Base-by-base conservation (phyloP, 2,797 vertebrate species). In the Takifugu rubripes region DNA sequence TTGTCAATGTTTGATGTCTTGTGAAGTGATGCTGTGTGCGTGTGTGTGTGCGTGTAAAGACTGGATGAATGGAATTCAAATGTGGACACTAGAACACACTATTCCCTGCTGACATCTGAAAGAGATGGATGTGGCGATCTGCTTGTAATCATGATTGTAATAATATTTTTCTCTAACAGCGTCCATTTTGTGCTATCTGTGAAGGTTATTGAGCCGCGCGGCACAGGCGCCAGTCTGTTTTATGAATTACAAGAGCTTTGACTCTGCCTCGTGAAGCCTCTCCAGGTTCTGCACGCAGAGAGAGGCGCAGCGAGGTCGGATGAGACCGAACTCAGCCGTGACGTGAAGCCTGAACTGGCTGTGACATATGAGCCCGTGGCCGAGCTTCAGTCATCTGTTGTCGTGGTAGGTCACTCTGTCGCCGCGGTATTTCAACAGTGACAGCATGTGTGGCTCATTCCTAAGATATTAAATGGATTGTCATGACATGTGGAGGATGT, bases 1-100 rank as follows among this genome's bases (percentile, higher is more conserved):
- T 92, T 94, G 91, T 94, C 89, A 90, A 87, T 92, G 88, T 92
- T 90, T 91, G 88, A 89, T 88, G 86, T 87, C 79, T 86, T 45
- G 71, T 85, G 82, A 88, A 85, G 79, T 83, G 82, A 81, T 82
- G 77, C 76, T 67, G 84, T 84, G 83, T 82, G 49, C 83, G 70
- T 59, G 45, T 49, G 46, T 56, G 50, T 52, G 48, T 45, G 40
- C 58, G 49, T 49, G 51, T 26, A 14, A 15, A 11, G 27, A n/a
- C 40, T 52, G 82, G 74, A 82, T 68, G 82, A 77, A 87, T 77
- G 73, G 78, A 60, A 87, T 85, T 86, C 60, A 72, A 74, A 83
- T 82, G 70, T 77, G 68, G 75, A 72, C 78, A 68, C 84, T 70
- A 66, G 78, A 78, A 81, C 78, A 85, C 74, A 59, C 40, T 56